These are phyloP conservation scores for Ceryle rudis DNA, from an alignment of 2,797 vertebrate species.

Conservation along the genomic window DNA sequence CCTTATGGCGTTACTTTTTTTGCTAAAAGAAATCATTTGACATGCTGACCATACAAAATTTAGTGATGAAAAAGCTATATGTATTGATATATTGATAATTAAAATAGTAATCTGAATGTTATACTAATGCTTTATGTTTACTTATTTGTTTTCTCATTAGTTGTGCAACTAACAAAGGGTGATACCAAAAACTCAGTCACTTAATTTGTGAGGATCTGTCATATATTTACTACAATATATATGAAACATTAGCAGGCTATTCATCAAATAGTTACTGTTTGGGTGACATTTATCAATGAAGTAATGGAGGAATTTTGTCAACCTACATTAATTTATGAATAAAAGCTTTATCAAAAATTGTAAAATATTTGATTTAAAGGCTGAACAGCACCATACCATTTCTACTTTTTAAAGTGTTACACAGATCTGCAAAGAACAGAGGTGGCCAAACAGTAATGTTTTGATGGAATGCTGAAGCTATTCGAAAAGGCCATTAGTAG, in stretches of 20 bases:
- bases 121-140: background rate
- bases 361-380: background rate
- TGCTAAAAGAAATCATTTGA: background rate
- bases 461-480: background rate
- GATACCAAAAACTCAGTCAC: background rate
- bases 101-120: background rate
- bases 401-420: background rate
- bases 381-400: background rate
- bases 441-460: background rate
- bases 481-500: background rate
- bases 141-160: background rate
- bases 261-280: background rate
- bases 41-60: background rate
- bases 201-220: background rate
- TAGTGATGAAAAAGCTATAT: background rate
- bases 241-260: background rate
- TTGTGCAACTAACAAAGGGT: background rate
- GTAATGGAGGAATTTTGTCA: background rate
- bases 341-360: background rate
- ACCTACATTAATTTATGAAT: background rate
- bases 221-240: background rate
- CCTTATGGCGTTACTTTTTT: background rate
- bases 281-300: background rate
- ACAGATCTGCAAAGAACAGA: background rate
- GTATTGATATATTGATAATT: background rate